Conservation (phyloP, 2,797 vertebrate genomes). For the Neostethus bicornis region DNA sequence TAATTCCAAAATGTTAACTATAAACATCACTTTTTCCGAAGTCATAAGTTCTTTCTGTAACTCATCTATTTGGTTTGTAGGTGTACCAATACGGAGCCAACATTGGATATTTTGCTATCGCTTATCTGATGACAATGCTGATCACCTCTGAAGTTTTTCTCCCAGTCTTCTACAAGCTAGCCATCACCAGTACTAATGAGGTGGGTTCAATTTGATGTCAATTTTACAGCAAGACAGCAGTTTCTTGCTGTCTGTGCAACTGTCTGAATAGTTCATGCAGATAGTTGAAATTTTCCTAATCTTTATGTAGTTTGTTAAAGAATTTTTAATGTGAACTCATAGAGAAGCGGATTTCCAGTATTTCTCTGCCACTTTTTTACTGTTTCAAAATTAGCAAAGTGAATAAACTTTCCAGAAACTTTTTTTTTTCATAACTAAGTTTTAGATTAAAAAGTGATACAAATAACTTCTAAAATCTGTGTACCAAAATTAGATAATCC, state of each 20-base stretch:
- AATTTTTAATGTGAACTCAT: background rate
- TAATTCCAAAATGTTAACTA: background rate
- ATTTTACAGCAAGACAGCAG: too few species aligned
- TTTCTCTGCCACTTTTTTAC: background rate
- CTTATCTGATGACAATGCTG: conserved; percentile 81
- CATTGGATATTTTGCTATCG: conserved; percentile 79
- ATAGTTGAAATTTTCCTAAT: background rate
- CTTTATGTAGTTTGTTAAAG: background rate
- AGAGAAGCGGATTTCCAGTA: conserved; percentile 1
- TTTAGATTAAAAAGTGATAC: too few species aligned
- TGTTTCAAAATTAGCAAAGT: too few species aligned
- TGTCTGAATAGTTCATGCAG: background rate
- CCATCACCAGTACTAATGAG: conserved; percentile 93
- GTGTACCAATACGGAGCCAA: conserved; percentile 87
- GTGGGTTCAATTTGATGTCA: conserved; percentile 66
- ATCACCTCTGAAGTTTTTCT: conserved; percentile 91
- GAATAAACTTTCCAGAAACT: too few species aligned
- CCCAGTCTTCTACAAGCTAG: conserved; percentile 92
- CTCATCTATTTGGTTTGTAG: conserved; percentile 20
- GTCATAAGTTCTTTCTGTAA: background rate
- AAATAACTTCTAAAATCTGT: too few species aligned
- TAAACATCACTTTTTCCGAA: background rate
- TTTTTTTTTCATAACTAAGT: too few species aligned
- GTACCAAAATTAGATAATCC: too few species aligned
- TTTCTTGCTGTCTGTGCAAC: too few species aligned